Base-by-base conservation (phyloP, 2,797 vertebrate species). In the Sebastes kiyomatsui region DNA sequence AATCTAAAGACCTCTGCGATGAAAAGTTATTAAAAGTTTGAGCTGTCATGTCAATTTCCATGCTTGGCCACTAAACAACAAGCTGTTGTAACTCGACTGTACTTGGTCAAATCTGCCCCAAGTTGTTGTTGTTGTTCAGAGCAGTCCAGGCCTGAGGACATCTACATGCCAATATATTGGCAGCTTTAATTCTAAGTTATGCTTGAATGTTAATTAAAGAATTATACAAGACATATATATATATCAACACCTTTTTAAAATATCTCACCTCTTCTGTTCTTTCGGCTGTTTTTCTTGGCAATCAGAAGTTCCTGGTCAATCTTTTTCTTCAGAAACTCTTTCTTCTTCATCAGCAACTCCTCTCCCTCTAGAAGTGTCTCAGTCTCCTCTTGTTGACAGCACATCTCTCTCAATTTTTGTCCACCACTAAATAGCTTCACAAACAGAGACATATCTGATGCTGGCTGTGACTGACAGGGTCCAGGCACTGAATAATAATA, bases 261-360 rank as follows among this genome's bases (percentile, higher is more conserved):
- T 4, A 11, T 10, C 52, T 77, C 58, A 90, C 82, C 75, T 81
- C 22, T 52, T 71, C n/a, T 75, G 49, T 77, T 85, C n/a, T 22
- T 72, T 4, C 13, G 81, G n/a, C 23, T 38, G 69, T 75, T 81
- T 67, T 70, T 77, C 78, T 75, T 85, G 62, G 59, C 75, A 5
- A 35, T 16, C 64, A 72, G 4, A 18, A 82, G 23, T 7, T 85
- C 25, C 32, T 25, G 54, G 1, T 81, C 12, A 23, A 88, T 80
- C 25, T 61, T 77, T 10, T 11, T 73, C 38, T 58, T 42, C 12
- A 84, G 54, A 67, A 28, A 14, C 1, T 72, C 75, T 42, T 23
- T 71, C 38, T 62, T 81, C 13, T 69, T 69, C 18, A 54, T 11
- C 6, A 85, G 52, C 6, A 85, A 42, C 23, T 75, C 59, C 27